Conservation (phyloP, 2,888 invertebrate genomes). For the Lepidonotus clava region DNA sequence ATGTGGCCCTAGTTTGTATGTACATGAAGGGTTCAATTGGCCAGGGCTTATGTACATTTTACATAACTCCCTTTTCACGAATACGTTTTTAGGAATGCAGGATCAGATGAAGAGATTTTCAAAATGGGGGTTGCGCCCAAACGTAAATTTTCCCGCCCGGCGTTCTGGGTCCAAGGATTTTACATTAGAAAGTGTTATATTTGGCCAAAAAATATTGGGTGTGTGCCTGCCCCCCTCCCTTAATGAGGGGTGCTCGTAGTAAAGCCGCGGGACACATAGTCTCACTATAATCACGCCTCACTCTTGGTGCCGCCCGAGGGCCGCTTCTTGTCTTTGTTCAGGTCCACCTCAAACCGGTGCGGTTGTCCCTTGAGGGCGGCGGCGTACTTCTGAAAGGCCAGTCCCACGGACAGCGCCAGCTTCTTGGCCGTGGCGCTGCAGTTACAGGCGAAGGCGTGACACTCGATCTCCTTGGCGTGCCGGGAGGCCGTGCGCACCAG, state of each 20-base stretch:
- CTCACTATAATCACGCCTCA: neutral
- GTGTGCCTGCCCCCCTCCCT: neutral
- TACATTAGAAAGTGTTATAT: neutral
- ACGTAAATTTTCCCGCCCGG: too few species aligned
- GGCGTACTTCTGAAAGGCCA: slow-evolving; percentile 63
- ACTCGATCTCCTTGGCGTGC: slow-evolving; percentile 73
- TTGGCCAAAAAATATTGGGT: neutral
- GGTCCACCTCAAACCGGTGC: slow-evolving; percentile 63
- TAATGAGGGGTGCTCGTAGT: neutral
- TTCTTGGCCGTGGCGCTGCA: slow-evolving; percentile 58
- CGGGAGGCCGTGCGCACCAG: slow-evolving; percentile 77
- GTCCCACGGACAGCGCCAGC: slow-evolving; percentile 63
- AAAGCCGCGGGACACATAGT: neutral
- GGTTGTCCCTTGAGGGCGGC: slow-evolving; percentile 60
- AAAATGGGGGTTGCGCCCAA: too few species aligned
- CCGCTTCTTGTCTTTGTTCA: slow-evolving; percentile 33
- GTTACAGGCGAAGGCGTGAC: slow-evolving; percentile 78
- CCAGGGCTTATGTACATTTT: too few species aligned
- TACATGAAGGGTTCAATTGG: too few species aligned
- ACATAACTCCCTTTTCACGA: too few species aligned
- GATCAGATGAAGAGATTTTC: too few species aligned
- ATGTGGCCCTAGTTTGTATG: too few species aligned
- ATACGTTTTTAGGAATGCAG: too few species aligned
- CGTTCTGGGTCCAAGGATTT: too few species aligned
- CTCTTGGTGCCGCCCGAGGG: neutral